Percentiles rank a stretch among this genome's conserved stretches.
phyloP scores from a whole-genome alignment of 23 tunicate species.

The Halocynthia aurantium region DNA sequence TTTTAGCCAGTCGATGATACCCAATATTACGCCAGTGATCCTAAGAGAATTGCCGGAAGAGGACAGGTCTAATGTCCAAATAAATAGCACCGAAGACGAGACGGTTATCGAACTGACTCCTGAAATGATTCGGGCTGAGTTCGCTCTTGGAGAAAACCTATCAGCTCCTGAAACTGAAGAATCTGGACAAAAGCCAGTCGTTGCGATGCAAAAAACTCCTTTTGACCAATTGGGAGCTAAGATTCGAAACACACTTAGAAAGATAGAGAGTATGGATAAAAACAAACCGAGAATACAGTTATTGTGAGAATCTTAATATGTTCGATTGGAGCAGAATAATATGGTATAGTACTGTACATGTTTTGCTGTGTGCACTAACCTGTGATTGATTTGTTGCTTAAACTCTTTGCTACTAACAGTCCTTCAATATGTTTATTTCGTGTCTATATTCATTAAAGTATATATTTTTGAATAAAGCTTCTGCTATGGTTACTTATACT shows the following conservation, averaged over 20 bases:
- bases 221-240: conserved; percentile 6
- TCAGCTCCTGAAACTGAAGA: conserved; percentile 7
- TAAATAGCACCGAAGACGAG: not conserved
- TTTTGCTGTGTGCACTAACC: too few species aligned
- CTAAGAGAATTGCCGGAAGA: conserved; percentile 9
- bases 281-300: conserved; percentile 2
- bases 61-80: not conserved
- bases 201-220: not conserved
- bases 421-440: too few species aligned
- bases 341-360: too few species aligned
- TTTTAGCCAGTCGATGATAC: conserved; percentile 65
- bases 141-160: conserved; percentile 27
- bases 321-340: too few species aligned
- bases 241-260: conserved; percentile 12
- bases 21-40: conserved; percentile 26
- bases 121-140: conserved; percentile 33
- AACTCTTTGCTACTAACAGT: too few species aligned
- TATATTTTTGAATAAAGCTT: too few species aligned
- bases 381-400: too few species aligned
- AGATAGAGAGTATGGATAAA: conserved; percentile 21
- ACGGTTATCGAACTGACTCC: conserved; percentile 24
- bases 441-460: too few species aligned
- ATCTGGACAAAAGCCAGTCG: conserved; percentile 2
- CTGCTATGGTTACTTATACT: too few species aligned
- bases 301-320: too few species aligned